Conservation (phyloP, 2,888 invertebrate species). For the Phragmatobia fuliginosa region DNA sequence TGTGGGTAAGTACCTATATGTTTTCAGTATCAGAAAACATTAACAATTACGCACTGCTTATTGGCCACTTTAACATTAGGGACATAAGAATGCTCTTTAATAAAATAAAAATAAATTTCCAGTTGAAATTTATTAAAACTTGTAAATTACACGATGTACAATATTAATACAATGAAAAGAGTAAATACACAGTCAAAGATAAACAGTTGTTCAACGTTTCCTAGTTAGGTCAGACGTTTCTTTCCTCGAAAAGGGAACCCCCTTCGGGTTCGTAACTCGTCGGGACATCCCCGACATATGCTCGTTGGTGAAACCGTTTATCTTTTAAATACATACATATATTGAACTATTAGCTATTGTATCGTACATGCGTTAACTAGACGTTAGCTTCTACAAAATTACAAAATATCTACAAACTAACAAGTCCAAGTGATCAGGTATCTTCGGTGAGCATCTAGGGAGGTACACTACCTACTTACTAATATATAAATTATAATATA, state of each 20-base stretch:
- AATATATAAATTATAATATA: neutral
- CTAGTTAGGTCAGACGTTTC: neutral
- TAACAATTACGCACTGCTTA: too few species aligned
- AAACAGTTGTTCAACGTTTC: neutral
- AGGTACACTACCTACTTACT: neutral
- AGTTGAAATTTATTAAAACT: constrained; percentile 39
- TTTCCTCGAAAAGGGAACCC: neutral
- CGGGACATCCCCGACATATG: neutral
- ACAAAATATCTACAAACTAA: constrained; percentile 35
- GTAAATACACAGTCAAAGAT: constrained; percentile 7
- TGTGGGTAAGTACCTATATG: too few species aligned
- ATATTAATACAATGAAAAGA: constrained; percentile 12
- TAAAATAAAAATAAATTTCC: constrained; percentile 15
- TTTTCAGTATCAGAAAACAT: too few species aligned
- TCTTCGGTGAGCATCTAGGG: constrained; percentile 25
- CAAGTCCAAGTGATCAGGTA: constrained; percentile 19
- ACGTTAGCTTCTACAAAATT: constrained; percentile 35
- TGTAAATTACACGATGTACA: constrained; percentile 23
- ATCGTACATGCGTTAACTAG: constrained; percentile 6
- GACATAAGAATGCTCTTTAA: neutral
- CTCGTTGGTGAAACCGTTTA: neutral
- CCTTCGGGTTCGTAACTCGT: neutral
- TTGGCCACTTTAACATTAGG: too few species aligned
- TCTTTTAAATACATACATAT: neutral
- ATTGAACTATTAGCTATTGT: neutral